Conservation (phyloP, 1,140 invertebrate genomes). For the Eciton burchellii region DNA sequence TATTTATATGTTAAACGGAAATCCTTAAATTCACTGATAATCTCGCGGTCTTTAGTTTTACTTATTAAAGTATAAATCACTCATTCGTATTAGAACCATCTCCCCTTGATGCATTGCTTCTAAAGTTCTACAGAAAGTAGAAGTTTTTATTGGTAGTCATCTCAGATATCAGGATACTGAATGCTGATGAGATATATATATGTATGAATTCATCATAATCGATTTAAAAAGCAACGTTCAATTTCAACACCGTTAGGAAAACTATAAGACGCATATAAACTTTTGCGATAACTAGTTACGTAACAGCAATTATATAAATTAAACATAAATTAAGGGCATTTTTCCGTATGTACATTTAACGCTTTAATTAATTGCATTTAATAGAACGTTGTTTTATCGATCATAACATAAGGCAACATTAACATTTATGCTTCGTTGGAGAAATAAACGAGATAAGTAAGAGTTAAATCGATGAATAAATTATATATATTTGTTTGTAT, state of each 20-base stretch:
- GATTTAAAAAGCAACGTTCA: constrained; percentile 28
- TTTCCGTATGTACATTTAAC: constrained; percentile 18
- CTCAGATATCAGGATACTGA: neutral
- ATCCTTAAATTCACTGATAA: neutral
- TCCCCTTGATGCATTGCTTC: neutral
- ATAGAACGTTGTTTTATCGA: constrained; percentile 14
- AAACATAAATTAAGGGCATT: constrained; percentile 22
- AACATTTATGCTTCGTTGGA: constrained; percentile 17
- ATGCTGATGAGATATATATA: neutral
- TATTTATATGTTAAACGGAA: neutral
- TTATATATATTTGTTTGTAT: neutral
- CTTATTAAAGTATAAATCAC: constrained; percentile 37
- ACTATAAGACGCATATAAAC: constrained; percentile 20
- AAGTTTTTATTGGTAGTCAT: constrained; percentile 14
- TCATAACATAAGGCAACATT: constrained; percentile 8
- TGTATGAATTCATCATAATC: constrained; percentile 1
- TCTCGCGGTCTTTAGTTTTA: neutral
- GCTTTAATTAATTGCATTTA: constrained; percentile 8
- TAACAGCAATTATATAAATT: constrained; percentile 23
- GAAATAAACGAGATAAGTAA: constrained; percentile 19
- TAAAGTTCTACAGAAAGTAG: constrained; percentile 17
- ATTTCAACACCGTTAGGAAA: constrained; percentile 24
- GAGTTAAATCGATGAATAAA: neutral
- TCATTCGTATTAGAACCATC: constrained; percentile 6
- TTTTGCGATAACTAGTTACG: constrained; percentile 14